Evolutionary conservation across 2,113 vertebrate species (phyloP), one percentile per base, ranked within the genome.

Genomic region (Oreochromis niloticus): DNA sequence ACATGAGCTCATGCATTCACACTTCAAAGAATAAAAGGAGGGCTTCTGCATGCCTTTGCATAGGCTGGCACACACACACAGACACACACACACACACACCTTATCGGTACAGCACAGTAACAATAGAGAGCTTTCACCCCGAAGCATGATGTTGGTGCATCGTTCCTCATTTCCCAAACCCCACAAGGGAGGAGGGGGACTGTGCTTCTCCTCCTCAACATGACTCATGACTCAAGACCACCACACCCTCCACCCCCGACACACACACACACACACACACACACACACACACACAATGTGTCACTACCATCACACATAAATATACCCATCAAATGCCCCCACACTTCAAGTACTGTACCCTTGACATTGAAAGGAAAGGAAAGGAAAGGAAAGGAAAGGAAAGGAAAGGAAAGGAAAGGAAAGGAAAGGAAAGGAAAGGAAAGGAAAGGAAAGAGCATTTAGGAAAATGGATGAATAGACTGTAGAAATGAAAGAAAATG

Each of bases 31-130:
- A 55, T 41, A 63, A 39, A 57, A 34, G 3, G n/a, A 17, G 6
- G 22, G 2, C 11, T 36, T 36, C 34, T 91, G 32, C 19, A 11
- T 80, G 84, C 24, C 52, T 59, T 46, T 30, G 10, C 43, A 54
- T 81, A 82, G 57, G 24, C 54, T 91, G 85, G 82, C 80, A 48
- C 80, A 54, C 54, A 80, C 59, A 52, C 41, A 63, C 59, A 43
- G 36, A 22, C 11, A 43, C 71, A 71, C 79, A 41, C 55, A 54
- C 56, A 83, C 81, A 88, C 52, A 83, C 83, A 82, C 84, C 90
- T 93, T 94, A 93, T 94, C 91, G 0, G 73, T 34, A 83, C 75
- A 36, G 81, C 86, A 88, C 88, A 87, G 73, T 41, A 75, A 91
- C 91, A 91, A 87, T 46, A 54, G 90, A 80, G 61, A 88, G 86